These are phyloP conservation scores for Astreopora myriophthalma DNA, from an alignment of 64 coral and sea anemone species.

Conservation along the genomic window DNA sequence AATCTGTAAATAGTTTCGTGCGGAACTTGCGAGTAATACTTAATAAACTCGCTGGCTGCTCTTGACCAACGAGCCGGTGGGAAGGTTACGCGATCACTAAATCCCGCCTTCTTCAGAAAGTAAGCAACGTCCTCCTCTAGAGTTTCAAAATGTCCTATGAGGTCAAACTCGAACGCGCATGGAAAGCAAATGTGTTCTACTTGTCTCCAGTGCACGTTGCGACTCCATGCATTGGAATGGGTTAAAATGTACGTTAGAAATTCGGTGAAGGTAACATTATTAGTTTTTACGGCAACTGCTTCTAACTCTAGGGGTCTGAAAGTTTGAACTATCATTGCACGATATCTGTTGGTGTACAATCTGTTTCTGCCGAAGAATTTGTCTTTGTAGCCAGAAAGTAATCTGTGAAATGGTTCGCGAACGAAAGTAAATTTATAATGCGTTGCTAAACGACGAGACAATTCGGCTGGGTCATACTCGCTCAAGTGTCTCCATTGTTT, in stretches of 20 bases:
- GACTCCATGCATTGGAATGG: background rate
- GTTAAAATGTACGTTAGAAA: background rate
- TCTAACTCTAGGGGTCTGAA: slow-evolving; percentile 3
- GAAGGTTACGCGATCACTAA: slow-evolving; percentile 31
- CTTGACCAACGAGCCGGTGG: background rate
- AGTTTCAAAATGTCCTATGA: slow-evolving; percentile 46
- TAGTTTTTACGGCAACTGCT: background rate
- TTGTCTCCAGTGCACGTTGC: slow-evolving; percentile 18
- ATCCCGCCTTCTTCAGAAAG: slow-evolving; percentile 4
- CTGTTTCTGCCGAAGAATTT: slow-evolving; percentile 21
- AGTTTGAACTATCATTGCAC: background rate
- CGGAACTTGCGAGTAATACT: slow-evolving; percentile 18
- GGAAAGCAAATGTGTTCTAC: slow-evolving; percentile 19
- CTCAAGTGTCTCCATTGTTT: background rate
- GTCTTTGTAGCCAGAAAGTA: slow-evolving; percentile 42
- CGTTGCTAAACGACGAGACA: background rate
- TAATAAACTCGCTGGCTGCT: background rate
- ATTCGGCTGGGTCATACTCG: background rate
- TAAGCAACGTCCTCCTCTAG: background rate
- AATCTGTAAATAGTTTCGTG: background rate
- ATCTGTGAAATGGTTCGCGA: slow-evolving; percentile 43
- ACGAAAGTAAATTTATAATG: slow-evolving; percentile 42
- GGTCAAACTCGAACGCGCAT: slow-evolving; percentile 36
- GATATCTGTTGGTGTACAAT: background rate
- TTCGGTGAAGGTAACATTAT: slow-evolving; percentile 36